Evolutionary conservation across 2,113 vertebrate species (phyloP).

Genomic region (cattle (Bos taurus)): ARS-UCD2.0 NC_037342.1:15381501-15382000

Average conservation of each 20-base stretch:
- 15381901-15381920: not conserved
- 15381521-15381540: not conserved
- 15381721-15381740: not conserved
- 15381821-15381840: not conserved
- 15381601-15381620: not conserved
- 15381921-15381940: not conserved
- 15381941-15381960: not conserved
- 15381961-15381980: not conserved
- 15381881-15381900: not conserved
- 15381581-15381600: not conserved
- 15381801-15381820: not conserved
- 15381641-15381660: not conserved
- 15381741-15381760: not conserved
- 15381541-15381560: not conserved
- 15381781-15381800: not conserved
- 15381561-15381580: not conserved
- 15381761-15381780: not conserved
- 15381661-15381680: not conserved
- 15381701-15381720: not conserved
- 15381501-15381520: not conserved
- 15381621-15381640: not conserved
- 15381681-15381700: not conserved
- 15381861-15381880: not conserved
- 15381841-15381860: not conserved
- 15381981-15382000: not conserved